Conservation (phyloP, 2,888 invertebrate genomes). For the Actias luna region DNA sequence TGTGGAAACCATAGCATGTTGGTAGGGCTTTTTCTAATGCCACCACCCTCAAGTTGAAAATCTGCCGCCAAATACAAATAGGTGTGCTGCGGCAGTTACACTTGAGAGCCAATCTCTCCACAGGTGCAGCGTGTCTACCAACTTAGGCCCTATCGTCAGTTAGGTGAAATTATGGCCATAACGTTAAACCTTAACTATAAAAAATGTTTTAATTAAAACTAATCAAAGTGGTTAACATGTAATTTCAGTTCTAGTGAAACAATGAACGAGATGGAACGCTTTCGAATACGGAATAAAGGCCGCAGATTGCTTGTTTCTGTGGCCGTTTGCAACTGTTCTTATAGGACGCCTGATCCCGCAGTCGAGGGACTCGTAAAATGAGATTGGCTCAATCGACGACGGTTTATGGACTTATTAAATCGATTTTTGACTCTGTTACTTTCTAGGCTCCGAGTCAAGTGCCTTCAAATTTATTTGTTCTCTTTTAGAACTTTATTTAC, state of each 20-base stretch:
- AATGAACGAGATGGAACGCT: constrained; percentile 36
- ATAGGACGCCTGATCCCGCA: constrained; percentile 59
- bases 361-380: constrained; percentile 71
- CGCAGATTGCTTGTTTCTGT: constrained; percentile 45
- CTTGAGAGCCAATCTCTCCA: no score
- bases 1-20: no score
- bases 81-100: no score
- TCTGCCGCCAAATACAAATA: no score
- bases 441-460: constrained; percentile 42
- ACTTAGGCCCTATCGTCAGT: no score
- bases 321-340: constrained; percentile 55
- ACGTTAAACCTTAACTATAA: no score
- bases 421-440: constrained; percentile 63
- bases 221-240: not conserved
- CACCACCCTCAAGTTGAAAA: no score
- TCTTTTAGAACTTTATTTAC: constrained; percentile 20
- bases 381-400: constrained; percentile 72
- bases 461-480: constrained; percentile 48
- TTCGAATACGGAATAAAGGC: constrained; percentile 42
- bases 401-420: constrained; percentile 78
- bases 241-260: constrained; percentile 7
- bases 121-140: no score
- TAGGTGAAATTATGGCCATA: no score
- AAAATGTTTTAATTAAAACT: not conserved
- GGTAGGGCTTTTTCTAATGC: no score